phyloP scores from a whole-genome alignment of 2,888 invertebrate species.

The Cybosia mesomella region DNA sequence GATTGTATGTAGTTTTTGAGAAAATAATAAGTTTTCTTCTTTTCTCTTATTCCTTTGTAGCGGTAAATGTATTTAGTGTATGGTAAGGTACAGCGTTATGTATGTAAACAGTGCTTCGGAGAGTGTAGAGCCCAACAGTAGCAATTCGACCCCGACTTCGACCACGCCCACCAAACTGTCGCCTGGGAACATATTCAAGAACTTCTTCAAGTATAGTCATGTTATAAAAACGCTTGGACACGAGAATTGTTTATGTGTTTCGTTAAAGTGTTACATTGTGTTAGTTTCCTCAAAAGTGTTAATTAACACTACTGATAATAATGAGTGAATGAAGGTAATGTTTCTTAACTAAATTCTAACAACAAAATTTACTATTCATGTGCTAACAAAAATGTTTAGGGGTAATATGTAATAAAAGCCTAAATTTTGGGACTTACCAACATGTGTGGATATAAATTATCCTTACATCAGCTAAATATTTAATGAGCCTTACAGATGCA shows the following conservation, averaged over 20 bases:
- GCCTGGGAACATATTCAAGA: constrained; percentile 96
- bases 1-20: neutral
- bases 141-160: constrained; percentile 78
- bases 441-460: neutral
- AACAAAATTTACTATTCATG: neutral
- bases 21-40: neutral
- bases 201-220: constrained; percentile 96
- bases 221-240: constrained; percentile 65
- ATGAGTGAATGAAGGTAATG: constrained; percentile 1
- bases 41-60: neutral
- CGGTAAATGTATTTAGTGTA: constrained; percentile 3
- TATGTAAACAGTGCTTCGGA: constrained; percentile 70
- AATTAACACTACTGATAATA: neutral
- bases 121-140: constrained; percentile 80
- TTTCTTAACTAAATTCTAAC: neutral
- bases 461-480: too few relatives aligned
- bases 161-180: constrained; percentile 92
- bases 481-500: too few relatives aligned
- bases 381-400: neutral
- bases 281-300: constrained; percentile 3
- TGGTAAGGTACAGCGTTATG: constrained; percentile 30
- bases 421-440: neutral
- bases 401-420: neutral
- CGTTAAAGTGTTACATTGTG: constrained; percentile 19
- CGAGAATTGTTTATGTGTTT: constrained; percentile 33